These are phyloP conservation scores for Clupea harengus DNA, from an alignment of 2,113 vertebrate species.

Conservation along the genomic window DNA sequence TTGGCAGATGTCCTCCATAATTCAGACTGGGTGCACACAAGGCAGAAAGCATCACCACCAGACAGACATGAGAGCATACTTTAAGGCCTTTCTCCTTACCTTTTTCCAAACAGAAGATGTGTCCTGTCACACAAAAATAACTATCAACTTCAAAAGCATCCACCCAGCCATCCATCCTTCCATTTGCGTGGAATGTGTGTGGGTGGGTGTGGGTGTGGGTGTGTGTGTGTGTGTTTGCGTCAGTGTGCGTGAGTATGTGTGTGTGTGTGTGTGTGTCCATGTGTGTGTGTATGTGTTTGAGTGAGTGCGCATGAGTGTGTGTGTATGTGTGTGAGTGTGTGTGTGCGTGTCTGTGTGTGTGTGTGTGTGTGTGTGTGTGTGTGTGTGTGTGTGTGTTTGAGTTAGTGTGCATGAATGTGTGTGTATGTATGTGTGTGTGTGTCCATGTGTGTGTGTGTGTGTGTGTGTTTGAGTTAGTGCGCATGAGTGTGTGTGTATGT, in stretches of 20 bases:
- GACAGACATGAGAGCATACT: neutral
- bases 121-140: slow-evolving; percentile 25
- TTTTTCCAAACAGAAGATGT: slow-evolving; percentile 18
- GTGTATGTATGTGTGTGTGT: too few relatives aligned
- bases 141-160: neutral
- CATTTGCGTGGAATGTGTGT: neutral
- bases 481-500: neutral
- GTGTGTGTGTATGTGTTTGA: neutral
- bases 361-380: neutral
- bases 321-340: neutral
- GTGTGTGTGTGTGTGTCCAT: neutral
- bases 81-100: slow-evolving; percentile 17
- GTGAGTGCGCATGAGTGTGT: neutral
- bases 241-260: neutral
- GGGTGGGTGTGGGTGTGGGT: neutral
- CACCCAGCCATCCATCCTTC: neutral
- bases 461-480: neutral
- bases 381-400: neutral
- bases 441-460: neutral
- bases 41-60: neutral
- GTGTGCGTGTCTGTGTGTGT: neutral
- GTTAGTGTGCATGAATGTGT: neutral
- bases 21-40: neutral
- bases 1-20: neutral
- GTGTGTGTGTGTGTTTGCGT: neutral